Conservation (phyloP, 2,797 vertebrate genomes). For the Gallirallus australis region DNA sequence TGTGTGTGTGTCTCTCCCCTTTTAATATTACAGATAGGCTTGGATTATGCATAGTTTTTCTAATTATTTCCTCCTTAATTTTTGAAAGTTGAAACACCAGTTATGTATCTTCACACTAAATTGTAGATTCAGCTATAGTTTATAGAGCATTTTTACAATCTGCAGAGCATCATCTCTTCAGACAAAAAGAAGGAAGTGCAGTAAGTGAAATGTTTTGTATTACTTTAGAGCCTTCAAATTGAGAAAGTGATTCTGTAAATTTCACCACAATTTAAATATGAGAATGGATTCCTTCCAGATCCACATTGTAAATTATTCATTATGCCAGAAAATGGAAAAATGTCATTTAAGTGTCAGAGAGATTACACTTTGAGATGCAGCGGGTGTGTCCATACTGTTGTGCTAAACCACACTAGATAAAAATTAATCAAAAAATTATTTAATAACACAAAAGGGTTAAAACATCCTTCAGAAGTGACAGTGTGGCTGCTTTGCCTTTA, state of each 20-base stretch:
- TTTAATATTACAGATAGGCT: background rate
- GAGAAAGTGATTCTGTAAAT: background rate
- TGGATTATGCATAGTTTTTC: background rate
- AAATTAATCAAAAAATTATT: background rate
- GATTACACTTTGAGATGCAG: conserved; percentile 31
- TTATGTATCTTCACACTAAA: background rate
- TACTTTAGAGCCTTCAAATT: background rate
- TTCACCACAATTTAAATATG: background rate
- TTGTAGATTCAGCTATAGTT: background rate
- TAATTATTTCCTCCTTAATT: background rate
- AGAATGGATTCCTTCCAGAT: conserved; percentile 14
- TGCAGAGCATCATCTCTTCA: background rate
- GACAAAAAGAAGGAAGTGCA: background rate
- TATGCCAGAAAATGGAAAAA: conserved; percentile 42
- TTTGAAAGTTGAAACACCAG: background rate
- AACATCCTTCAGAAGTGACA: background rate
- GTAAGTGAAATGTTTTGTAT: background rate
- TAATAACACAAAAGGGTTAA: background rate
- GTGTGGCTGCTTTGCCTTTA: background rate
- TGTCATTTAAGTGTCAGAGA: conserved; percentile 54
- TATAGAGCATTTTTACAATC: background rate
- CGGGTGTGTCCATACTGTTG: conserved; percentile 1
- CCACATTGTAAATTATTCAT: conserved; percentile 28
- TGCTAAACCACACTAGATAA: conserved; percentile 7
- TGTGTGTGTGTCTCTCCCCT: background rate